A percentile compares a stretch with the other conserved stretches of the same genome.
Evolutionary conservation across 2,888 invertebrate genomes (phyloP).

Genomic region (Sympetrum striolatum): DNA sequence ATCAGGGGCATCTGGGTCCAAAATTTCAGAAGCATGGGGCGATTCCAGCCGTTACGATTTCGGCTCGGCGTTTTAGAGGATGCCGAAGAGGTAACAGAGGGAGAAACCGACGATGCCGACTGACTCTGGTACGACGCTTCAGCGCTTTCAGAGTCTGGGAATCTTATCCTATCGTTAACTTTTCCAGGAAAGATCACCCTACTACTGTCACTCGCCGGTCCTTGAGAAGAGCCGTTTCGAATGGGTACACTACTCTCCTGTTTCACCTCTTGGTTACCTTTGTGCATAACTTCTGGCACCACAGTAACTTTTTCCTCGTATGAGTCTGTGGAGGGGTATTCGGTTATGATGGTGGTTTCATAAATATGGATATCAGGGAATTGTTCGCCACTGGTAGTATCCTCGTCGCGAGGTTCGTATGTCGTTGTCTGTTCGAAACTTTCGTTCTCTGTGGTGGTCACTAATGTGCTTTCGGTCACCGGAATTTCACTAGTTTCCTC

Average conservation of each 20-base stretch:
- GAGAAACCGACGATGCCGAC: not conserved
- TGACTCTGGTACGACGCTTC: not conserved
- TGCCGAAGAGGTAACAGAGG: not conserved
- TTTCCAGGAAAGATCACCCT: slow-evolving; percentile 2
- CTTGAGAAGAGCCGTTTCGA: too few relatives aligned
- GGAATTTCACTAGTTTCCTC: not conserved
- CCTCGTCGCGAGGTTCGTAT: not conserved
- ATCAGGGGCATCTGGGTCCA: slow-evolving; percentile 55
- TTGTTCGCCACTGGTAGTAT: not conserved
- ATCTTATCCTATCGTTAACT: slow-evolving; percentile 14
- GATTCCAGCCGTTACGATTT: slow-evolving; percentile 46
- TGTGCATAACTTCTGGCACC: slow-evolving; percentile 17
- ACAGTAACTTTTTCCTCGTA: slow-evolving; percentile 5
- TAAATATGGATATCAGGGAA: not conserved
- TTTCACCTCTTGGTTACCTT: not conserved
- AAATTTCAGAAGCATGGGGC: slow-evolving; percentile 53
- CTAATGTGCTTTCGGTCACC: not conserved
- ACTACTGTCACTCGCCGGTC: not conserved
- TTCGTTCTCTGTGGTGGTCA: not conserved
- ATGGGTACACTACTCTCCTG: not conserved
- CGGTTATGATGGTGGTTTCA: slow-evolving; percentile 1
- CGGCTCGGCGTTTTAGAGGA: not conserved
- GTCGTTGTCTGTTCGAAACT: not conserved
- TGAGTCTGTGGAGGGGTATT: not conserved
- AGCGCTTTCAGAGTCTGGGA: not conserved